Conservation (phyloP, 2,888 invertebrate genomes). For the Chromoteleia sp. region DNA sequence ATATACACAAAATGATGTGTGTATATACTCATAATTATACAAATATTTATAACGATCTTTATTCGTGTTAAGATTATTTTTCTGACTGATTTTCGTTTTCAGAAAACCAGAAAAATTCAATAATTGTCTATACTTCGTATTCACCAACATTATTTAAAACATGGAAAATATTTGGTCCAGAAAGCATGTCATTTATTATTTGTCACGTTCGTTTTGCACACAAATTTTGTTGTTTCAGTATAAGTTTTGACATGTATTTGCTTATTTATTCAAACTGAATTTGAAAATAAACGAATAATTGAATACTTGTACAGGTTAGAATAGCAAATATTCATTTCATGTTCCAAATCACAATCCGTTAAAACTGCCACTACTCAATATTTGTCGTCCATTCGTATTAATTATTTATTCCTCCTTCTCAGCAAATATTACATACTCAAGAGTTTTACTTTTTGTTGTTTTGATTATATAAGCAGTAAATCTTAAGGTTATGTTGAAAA, state of each 20-base stretch:
- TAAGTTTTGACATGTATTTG: background rate
- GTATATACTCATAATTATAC: conserved; percentile 10
- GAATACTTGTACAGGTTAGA: no score
- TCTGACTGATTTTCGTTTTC: background rate
- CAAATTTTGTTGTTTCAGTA: background rate
- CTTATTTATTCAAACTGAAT: background rate
- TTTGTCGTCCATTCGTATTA: no score
- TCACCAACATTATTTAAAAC: background rate
- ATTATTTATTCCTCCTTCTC: no score
- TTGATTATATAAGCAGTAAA: no score
- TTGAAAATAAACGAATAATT: background rate
- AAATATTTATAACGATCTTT: conserved; percentile 8
- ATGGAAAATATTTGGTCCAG: background rate
- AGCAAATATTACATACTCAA: background rate
- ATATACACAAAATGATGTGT: conserved; percentile 24
- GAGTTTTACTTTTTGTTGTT: no score
- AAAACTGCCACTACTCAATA: no score
- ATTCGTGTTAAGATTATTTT: background rate
- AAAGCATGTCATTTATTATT: background rate
- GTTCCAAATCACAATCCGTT: no score
- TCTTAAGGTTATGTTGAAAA: no score
- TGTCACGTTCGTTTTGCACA: background rate
- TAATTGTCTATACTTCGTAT: conserved; percentile 4
- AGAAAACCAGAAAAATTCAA: conserved; percentile 7
- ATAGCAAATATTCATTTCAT: no score